Conservation (phyloP, 2,113 vertebrate species). For the Thermophis baileyi region DNA sequence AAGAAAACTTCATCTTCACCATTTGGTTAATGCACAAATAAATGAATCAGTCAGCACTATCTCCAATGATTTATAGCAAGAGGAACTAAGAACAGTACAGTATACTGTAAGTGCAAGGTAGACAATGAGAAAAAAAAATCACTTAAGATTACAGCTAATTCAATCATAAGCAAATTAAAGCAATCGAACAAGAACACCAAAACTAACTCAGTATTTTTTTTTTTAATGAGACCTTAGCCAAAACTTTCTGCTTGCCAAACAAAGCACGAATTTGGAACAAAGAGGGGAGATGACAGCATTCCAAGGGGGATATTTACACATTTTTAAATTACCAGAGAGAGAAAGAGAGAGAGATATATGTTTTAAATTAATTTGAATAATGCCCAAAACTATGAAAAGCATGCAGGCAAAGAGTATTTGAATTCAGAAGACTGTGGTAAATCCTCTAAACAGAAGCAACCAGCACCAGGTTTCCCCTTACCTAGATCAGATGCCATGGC, state of each 20-base stretch:
- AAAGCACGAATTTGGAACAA: neutral
- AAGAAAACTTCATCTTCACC: neutral
- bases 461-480: constrained; percentile 32
- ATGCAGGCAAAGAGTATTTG: neutral
- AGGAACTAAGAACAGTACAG: neutral
- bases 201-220: constrained; percentile 6
- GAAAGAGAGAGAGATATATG: constrained; percentile 1
- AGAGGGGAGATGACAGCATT: constrained; percentile 40
- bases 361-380: neutral
- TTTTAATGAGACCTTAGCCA: neutral
- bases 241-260: neutral
- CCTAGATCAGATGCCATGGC: constrained; percentile 58
- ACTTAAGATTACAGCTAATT: constrained; percentile 5
- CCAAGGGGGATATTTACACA: constrained; percentile 31
- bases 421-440: neutral
- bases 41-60: neutral
- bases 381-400: neutral
- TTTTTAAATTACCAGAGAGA: neutral
- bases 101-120: neutral
- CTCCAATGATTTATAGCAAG: neutral
- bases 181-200: neutral
- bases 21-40: neutral
- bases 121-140: constrained; percentile 18
- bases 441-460: constrained; percentile 5
- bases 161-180: neutral